phyloP scores from a whole-genome alignment of 2,113 vertebrate species.

The Gopherus flavomarginatus region DNA sequence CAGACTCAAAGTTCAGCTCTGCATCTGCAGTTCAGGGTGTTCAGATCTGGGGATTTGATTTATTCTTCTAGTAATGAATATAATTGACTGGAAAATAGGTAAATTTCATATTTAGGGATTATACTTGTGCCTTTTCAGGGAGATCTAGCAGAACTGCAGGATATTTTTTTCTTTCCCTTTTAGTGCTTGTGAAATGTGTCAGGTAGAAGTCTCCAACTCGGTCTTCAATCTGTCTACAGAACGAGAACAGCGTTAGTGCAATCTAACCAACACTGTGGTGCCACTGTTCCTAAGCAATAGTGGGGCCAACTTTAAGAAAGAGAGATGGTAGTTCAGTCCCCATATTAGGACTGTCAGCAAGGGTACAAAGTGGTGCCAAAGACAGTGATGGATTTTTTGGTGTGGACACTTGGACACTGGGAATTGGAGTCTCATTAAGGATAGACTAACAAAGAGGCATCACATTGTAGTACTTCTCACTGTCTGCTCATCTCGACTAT shows the following conservation, averaged over 20 bases:
- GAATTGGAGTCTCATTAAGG: conserved; percentile 2
- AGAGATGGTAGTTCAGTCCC: background rate
- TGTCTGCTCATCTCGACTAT: background rate
- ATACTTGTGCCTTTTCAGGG: background rate
- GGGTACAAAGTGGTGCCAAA: background rate
- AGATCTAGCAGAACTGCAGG: background rate
- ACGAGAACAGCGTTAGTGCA: background rate
- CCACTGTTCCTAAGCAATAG: background rate
- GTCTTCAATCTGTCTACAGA: background rate
- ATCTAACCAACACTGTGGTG: background rate
- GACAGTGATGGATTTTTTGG: background rate
- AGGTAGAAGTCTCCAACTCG: background rate
- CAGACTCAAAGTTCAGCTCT: background rate
- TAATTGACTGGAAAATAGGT: background rate
- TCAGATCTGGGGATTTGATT: background rate
- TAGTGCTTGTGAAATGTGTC: background rate
- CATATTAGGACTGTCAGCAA: background rate
- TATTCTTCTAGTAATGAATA: background rate
- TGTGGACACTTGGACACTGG: background rate
- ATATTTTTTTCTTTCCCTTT: background rate
- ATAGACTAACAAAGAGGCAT: background rate
- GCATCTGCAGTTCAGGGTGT: background rate
- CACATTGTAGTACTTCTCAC: background rate
- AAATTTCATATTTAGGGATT: background rate
- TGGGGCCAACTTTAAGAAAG: background rate